Conservation (phyloP, 1,140 invertebrate genomes). For the Magallana gigas region DNA sequence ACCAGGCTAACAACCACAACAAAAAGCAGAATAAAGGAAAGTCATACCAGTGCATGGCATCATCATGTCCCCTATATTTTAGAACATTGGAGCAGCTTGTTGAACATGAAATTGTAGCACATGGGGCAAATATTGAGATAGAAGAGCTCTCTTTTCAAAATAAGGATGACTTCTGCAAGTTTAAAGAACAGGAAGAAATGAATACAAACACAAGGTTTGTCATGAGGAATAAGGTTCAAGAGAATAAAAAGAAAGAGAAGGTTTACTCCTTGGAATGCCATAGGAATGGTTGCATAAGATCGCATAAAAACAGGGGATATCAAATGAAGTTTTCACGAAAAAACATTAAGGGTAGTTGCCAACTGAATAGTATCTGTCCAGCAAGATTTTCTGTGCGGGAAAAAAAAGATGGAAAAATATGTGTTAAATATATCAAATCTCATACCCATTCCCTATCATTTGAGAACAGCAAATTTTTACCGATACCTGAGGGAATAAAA, state of each 20-base stretch:
- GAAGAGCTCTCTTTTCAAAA: constrained; percentile 3
- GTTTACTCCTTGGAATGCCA: constrained; percentile 12
- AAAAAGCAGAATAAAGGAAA: background rate
- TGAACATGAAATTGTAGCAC: constrained; percentile 17
- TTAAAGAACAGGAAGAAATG: background rate
- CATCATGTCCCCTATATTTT: constrained; percentile 3
- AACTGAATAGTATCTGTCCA: constrained; percentile 18
- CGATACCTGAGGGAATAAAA: constrained; percentile 23
- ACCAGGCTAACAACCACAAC: too few relatives aligned
- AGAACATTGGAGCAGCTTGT: background rate
- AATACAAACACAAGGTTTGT: constrained; percentile 5
- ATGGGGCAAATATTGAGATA: constrained; percentile 13
- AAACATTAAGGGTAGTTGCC: constrained; percentile 34
- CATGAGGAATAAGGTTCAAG: background rate
- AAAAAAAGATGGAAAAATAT: background rate
- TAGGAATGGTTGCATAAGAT: constrained; percentile 7
- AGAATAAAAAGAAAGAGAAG: constrained; percentile 13
- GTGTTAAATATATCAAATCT: constrained; percentile 40
- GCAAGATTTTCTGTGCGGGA: constrained; percentile 27
- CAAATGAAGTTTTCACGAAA: background rate
- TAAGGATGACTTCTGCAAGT: background rate
- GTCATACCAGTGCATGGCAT: constrained; percentile 1
- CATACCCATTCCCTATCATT: constrained; percentile 39
- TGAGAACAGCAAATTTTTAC: constrained; percentile 41
- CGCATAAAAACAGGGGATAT: constrained; percentile 12